Conservation (phyloP, 2,113 vertebrate genomes). For the Patagioenas fasciata region DNA sequence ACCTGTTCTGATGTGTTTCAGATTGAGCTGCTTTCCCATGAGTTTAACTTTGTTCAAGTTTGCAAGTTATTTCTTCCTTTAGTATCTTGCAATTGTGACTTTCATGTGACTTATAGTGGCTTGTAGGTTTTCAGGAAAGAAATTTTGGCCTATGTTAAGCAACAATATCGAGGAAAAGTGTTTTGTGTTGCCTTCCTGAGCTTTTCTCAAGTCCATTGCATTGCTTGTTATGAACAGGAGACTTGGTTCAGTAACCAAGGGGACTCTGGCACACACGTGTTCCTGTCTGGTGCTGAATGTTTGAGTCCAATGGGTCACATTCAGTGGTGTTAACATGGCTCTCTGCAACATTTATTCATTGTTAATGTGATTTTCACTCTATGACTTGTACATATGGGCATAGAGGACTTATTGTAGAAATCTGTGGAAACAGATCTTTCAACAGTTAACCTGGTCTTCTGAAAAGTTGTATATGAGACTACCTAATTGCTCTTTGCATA, state of each 20-base stretch:
- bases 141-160: neutral
- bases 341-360: neutral
- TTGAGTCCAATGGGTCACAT: neutral
- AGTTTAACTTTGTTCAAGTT: neutral
- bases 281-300: neutral
- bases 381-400: rapidly evolving
- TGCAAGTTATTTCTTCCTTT: neutral
- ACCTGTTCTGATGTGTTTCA: neutral
- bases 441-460: neutral
- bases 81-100: neutral
- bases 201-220: neutral
- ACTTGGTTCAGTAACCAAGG: neutral
- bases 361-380: neutral
- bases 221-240: neutral
- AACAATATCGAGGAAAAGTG: neutral
- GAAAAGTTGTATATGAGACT: neutral
- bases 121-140: neutral
- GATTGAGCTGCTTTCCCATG: neutral
- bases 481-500: neutral
- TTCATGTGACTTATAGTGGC: neutral
- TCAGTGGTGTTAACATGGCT: neutral
- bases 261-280: neutral
- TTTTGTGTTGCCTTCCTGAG: neutral
- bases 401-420: neutral
- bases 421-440: neutral